These are phyloP conservation scores for Chlamydotis undulata DNA, from an alignment of 2,113 vertebrate genomes.

Conservation along the genomic window DNA sequence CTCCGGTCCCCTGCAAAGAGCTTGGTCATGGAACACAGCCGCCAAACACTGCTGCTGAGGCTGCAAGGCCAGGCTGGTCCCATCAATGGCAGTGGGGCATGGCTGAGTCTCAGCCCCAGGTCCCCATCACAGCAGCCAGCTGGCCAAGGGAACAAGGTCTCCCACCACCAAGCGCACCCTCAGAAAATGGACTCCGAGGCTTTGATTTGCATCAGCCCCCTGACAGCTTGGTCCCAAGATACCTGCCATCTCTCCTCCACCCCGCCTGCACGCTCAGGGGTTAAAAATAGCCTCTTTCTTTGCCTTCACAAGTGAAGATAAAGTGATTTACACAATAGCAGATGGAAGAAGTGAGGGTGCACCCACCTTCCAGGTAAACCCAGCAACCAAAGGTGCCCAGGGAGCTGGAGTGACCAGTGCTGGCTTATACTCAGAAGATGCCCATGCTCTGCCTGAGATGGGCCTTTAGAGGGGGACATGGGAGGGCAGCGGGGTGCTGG, in stretches of 20 bases:
- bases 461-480: not conserved
- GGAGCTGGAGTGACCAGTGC: not conserved
- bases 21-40: not conserved
- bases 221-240: not conserved
- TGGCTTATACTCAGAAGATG: not conserved
- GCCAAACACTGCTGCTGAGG: not conserved
- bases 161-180: rapidly evolving
- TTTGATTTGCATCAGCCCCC: not conserved
- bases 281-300: not conserved
- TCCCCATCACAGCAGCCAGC: not conserved
- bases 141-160: not conserved
- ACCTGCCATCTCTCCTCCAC: not conserved
- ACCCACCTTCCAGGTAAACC: not conserved
- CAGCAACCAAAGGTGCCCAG: not conserved
- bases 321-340: not conserved
- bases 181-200: not conserved
- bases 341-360: not conserved
- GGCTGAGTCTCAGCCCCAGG: not conserved
- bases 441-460: rapidly evolving
- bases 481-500: rapidly evolving
- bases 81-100: rapidly evolving
- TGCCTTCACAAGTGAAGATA: not conserved
- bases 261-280: not conserved
- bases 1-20: not conserved
- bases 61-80: not conserved